A percentile compares a stretch with the other conserved stretches of the same genome.
phyloP scores from a whole-genome alignment of 2,113 vertebrate genomes.

The Axis porcinus region DNA sequence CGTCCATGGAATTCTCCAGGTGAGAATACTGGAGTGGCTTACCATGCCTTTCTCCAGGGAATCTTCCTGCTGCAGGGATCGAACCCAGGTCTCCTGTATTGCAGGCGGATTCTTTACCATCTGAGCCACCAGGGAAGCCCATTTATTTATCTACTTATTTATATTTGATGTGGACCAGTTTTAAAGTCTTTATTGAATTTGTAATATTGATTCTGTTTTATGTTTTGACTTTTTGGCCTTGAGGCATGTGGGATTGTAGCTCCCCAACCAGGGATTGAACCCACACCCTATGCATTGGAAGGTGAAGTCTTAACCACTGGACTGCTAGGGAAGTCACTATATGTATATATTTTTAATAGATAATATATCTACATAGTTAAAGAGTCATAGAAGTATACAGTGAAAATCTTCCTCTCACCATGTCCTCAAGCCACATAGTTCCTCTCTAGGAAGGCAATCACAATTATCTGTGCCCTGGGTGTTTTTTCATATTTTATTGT shows the following conservation, averaged over 20 bases:
- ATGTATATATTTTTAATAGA: not conserved
- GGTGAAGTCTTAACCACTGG: not conserved
- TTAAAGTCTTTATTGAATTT: not conserved
- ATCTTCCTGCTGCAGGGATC: not conserved
- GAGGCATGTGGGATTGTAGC: not conserved
- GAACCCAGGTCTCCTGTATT: not conserved
- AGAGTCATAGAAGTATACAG: not conserved
- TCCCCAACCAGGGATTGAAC: not conserved
- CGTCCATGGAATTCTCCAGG: not conserved
- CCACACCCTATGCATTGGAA: not conserved
- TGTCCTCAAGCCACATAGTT: not conserved
- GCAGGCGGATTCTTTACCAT: not conserved
- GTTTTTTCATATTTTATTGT: not conserved
- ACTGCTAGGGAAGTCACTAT: not conserved
- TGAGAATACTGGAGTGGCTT: not conserved
- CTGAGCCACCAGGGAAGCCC: not conserved
- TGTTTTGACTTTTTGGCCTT: not conserved
- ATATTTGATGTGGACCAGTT: not conserved
- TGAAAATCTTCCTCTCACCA: not conserved
- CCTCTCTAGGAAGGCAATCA: not conserved
- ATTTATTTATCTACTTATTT: not conserved
- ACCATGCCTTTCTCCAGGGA: not conserved
- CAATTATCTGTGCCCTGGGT: not conserved
- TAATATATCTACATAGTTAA: not conserved
- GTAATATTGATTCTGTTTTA: not conserved